phyloP scores from a whole-genome alignment of 2,888 invertebrate species.

The Zelleria hepariella region DNA sequence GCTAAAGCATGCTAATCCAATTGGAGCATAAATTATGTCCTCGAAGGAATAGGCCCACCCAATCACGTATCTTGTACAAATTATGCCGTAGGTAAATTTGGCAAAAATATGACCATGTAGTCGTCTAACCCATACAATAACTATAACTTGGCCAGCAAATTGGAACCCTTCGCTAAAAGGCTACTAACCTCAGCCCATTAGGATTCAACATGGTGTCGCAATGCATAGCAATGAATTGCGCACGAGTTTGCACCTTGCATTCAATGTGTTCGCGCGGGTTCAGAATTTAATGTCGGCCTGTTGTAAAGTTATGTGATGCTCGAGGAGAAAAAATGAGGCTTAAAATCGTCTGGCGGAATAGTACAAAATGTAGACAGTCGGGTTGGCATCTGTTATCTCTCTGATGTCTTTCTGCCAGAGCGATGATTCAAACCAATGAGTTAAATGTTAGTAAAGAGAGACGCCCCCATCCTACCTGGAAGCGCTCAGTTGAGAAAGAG shows the following conservation, averaged over 20 bases:
- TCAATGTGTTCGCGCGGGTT: background rate
- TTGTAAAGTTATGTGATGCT: background rate
- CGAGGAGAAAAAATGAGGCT: background rate
- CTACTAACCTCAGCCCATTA: constrained; percentile 14
- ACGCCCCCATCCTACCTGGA: no score
- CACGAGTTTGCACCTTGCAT: constrained; percentile 20
- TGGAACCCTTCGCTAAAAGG: background rate
- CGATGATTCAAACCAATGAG: no score
- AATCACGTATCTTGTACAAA: background rate
- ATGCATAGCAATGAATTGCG: constrained; percentile 20
- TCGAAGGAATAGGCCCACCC: no score
- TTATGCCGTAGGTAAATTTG: background rate
- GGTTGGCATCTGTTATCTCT: no score
- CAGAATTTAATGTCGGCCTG: background rate
- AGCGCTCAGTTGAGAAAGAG: no score
- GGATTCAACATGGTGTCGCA: constrained; percentile 22
- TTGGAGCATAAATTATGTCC: no score
- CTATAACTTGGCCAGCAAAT: no score
- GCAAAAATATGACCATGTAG: background rate
- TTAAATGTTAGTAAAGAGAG: no score
- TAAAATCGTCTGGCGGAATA: background rate
- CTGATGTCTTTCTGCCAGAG: no score
- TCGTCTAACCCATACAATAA: background rate
- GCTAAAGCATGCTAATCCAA: no score
- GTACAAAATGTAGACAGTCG: background rate